Conservation (phyloP, 30 jellyfish, hydroid and myxozoan species). For the Aurelia sp. region DNA sequence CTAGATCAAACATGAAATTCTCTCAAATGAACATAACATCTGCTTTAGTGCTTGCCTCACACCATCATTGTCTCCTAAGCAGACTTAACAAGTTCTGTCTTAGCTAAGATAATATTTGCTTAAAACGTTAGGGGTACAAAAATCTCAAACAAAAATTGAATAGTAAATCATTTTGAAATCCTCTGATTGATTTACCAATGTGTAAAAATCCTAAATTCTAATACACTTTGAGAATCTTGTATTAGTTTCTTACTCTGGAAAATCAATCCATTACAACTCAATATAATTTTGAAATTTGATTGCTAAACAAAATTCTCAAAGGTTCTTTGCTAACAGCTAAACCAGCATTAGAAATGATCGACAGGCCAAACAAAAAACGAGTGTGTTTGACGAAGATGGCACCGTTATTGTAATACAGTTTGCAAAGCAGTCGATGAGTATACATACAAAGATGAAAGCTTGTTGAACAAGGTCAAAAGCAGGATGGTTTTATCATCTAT, state of each 20-base stretch:
- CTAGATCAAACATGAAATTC: too few relatives aligned
- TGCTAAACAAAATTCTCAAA: conserved; percentile 54
- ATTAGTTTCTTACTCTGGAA: conserved; percentile 40
- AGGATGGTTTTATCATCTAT: conserved; percentile 53
- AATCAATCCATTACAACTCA: conserved; percentile 52
- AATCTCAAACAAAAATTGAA: too few relatives aligned
- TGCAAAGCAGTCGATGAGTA: conserved; percentile 52
- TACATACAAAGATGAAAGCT: conserved; percentile 38
- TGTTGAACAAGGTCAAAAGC: conserved; percentile 54
- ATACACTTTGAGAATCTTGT: neutral
- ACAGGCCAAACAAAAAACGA: conserved; percentile 53
- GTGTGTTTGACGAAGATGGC: conserved; percentile 54
- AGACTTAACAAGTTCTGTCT: too few relatives aligned
- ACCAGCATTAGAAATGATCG: conserved; percentile 49
- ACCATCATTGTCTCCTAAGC: too few relatives aligned
- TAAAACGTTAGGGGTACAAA: too few relatives aligned
- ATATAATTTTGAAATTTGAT: conserved; percentile 42
- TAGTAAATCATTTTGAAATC: neutral
- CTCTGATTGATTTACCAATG: conserved; percentile 14
- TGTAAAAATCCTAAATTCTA: neutral
- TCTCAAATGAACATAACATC: too few relatives aligned
- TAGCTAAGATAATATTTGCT: too few relatives aligned
- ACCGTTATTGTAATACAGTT: conserved; percentile 52
- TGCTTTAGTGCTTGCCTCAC: too few relatives aligned
- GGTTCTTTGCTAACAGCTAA: conserved; percentile 63